These are phyloP conservation scores for Rhagologus leucostigma DNA, from an alignment of 2,113 vertebrate species.

Conservation along the genomic window DNA sequence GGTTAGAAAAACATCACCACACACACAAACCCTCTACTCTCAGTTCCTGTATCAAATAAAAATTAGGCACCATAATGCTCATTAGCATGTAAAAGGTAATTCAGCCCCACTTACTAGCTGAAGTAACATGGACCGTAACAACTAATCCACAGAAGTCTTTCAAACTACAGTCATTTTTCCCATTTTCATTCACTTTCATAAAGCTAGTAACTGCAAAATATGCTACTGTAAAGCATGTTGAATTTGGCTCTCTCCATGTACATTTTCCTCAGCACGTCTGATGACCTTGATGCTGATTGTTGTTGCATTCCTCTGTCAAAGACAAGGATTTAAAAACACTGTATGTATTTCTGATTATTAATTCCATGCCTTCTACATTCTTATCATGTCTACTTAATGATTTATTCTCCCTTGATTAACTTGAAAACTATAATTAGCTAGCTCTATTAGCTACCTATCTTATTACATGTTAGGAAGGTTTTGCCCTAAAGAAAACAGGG, in stretches of 20 bases:
- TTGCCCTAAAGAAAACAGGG: neutral
- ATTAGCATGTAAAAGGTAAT: neutral
- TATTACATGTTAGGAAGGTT: neutral
- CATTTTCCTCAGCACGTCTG: neutral
- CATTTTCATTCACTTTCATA: neutral
- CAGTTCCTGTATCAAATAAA: neutral
- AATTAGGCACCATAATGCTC: neutral
- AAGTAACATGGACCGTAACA: neutral
- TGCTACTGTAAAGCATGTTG: neutral
- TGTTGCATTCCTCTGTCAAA: neutral
- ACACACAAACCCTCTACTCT: rapidly evolving
- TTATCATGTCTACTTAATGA: neutral
- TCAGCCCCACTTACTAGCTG: neutral
- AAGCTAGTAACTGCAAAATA: neutral
- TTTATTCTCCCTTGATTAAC: neutral
- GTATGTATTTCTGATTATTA: neutral
- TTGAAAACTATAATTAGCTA: neutral
- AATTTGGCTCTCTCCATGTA: neutral
- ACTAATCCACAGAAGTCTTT: neutral
- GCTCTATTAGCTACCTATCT: neutral
- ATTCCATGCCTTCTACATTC: neutral
- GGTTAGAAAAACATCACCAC: neutral
- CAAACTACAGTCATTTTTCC: neutral
- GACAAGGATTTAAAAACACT: neutral
- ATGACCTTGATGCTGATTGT: neutral